Evolutionary conservation across 2,113 vertebrate genomes (phyloP).

Genomic region (Elanus axillaris): DNA sequence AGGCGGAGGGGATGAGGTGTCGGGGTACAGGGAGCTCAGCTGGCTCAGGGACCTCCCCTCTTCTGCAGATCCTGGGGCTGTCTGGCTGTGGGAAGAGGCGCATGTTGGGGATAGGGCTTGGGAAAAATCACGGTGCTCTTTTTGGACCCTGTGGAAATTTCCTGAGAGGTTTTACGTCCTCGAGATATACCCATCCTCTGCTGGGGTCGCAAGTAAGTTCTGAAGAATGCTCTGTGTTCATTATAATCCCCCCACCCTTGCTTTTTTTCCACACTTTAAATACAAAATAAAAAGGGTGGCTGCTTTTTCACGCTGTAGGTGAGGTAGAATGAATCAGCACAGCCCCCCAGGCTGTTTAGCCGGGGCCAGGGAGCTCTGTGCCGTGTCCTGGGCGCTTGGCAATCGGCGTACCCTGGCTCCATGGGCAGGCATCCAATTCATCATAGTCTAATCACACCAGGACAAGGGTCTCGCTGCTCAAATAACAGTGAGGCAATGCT

Average conservation of each 20-base stretch:
- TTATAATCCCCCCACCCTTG: background rate
- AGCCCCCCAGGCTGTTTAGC: background rate
- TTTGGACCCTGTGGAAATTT: background rate
- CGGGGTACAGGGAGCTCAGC: background rate
- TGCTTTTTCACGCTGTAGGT: background rate
- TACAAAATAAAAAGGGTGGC: background rate
- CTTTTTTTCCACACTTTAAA: background rate
- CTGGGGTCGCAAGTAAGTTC: background rate
- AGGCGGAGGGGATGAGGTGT: background rate
- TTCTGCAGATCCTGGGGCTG: background rate
- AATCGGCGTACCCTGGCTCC: background rate
- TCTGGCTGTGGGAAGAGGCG: background rate
- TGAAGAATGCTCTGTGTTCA: background rate
- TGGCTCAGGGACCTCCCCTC: background rate
- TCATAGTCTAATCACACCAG: background rate
- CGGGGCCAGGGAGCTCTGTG: background rate
- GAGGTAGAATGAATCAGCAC: background rate
- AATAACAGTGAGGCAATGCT: conserved; percentile 12
- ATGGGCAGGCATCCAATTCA: background rate
- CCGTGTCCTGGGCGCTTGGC: background rate
- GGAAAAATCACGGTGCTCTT: background rate
- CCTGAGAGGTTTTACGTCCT: background rate
- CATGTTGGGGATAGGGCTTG: background rate
- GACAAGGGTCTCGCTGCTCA: conserved; percentile 27
- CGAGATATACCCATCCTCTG: background rate